A percentile compares a stretch with the other conserved stretches of the same genome.
Conservation (phyloP, 2,888 invertebrate species). For the Altica lythri region DNA sequence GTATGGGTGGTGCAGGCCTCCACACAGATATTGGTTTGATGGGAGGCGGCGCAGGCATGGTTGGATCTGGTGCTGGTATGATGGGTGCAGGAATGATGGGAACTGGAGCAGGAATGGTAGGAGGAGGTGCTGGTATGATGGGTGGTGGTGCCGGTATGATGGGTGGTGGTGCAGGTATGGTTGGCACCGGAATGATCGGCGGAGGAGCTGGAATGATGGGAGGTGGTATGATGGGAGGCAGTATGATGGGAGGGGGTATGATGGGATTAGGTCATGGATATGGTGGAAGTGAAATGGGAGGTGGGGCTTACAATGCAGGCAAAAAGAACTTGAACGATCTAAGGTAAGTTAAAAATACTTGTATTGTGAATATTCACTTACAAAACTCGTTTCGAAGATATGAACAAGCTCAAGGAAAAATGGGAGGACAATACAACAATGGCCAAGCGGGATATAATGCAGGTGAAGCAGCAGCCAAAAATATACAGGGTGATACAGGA, state of each 20-base stretch:
- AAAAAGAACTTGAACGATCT: slow-evolving; percentile 36
- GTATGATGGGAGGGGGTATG: slow-evolving; percentile 40
- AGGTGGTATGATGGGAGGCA: slow-evolving; percentile 28
- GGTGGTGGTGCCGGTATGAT: slow-evolving; percentile 14
- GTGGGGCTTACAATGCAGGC: slow-evolving; percentile 31
- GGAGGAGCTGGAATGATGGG: slow-evolving; percentile 45
- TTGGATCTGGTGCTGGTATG: slow-evolving; percentile 35
- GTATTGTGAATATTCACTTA: background rate
- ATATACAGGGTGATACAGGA: slow-evolving; percentile 57
- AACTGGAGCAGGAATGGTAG: slow-evolving; percentile 32
- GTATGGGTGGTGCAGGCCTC: slow-evolving; percentile 14
- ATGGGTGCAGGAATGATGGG: slow-evolving; percentile 30
- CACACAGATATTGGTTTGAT: background rate
- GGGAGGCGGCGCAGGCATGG: slow-evolving; percentile 26
- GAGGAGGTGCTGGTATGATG: slow-evolving; percentile 28
- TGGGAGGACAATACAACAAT: slow-evolving; percentile 33
- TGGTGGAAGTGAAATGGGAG: slow-evolving; percentile 30
- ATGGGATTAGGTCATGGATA: slow-evolving; percentile 27
- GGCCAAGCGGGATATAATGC: slow-evolving; percentile 51
- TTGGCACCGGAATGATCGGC: slow-evolving; percentile 34
- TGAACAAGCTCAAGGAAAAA: slow-evolving; percentile 29
- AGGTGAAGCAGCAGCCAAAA: slow-evolving; percentile 58
- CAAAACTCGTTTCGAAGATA: slow-evolving; percentile 10
- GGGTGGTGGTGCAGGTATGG: slow-evolving; percentile 9
- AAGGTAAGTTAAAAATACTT: slow-evolving; percentile 15